phyloP scores from a whole-genome alignment of 2,113 vertebrate genomes.

The Scomber scombrus region DNA sequence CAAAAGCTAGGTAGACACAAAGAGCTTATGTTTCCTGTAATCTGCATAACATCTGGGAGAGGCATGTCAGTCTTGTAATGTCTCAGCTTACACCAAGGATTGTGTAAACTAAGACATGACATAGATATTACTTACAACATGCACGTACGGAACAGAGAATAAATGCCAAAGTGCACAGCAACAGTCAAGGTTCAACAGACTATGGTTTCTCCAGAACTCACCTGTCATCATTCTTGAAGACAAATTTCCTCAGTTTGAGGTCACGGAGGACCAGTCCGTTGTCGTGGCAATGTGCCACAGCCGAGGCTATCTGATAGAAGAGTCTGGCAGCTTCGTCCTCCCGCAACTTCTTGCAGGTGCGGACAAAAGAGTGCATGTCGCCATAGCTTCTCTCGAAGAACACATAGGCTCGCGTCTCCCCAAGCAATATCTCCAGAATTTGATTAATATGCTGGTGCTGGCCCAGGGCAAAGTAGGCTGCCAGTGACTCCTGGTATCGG shows the following conservation, averaged over 20 bases:
- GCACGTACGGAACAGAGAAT: neutral
- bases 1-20: conserved; percentile 38
- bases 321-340: conserved; percentile 97
- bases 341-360: conserved; percentile 97
- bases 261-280: conserved; percentile 97
- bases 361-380: conserved; percentile 99
- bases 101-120: conserved; percentile 45
- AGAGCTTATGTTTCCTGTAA: conserved; percentile 46
- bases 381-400: conserved; percentile 98
- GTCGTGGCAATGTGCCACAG: conserved; percentile 98
- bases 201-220: conserved; percentile 75
- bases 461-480: conserved; percentile 96
- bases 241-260: conserved; percentile 98
- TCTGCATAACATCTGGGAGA: conserved; percentile 43
- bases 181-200: neutral
- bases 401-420: conserved; percentile 95
- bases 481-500: conserved; percentile 97
- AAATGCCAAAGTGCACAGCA: neutral
- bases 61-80: conserved; percentile 17
- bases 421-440: conserved; percentile 96
- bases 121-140: neutral
- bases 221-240: conserved; percentile 98
- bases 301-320: conserved; percentile 97
- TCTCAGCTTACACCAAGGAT: conserved; percentile 47
- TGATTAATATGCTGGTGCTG: conserved; percentile 98